A percentile compares a stretch with the other conserved stretches of the same genome.
These are phyloP conservation scores for Atherix ibis DNA, from an alignment of 2,888 invertebrate genomes.

Conservation along the genomic window DNA sequence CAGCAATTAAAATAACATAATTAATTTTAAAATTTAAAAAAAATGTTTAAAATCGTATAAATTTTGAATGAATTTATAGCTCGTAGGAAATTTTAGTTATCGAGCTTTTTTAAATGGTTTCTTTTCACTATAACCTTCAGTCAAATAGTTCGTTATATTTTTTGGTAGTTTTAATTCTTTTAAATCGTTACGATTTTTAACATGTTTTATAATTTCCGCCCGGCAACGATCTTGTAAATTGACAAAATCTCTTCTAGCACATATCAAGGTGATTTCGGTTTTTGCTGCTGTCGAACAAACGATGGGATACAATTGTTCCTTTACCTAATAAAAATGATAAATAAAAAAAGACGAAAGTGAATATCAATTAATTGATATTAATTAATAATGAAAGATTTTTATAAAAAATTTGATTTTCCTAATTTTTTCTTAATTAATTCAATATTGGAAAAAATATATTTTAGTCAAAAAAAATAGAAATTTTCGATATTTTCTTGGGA, in stretches of 20 bases:
- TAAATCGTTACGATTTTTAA: constrained; percentile 36
- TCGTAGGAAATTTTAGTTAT: too few relatives aligned
- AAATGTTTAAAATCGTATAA: too few relatives aligned
- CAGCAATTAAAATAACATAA: too few relatives aligned
- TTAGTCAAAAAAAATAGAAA: too few relatives aligned
- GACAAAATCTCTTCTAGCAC: constrained; percentile 43
- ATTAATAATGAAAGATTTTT: too few relatives aligned
- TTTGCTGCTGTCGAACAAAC: constrained; percentile 59
- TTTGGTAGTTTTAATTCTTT: constrained; percentile 41
- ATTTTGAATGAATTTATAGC: too few relatives aligned
- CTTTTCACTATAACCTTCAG: constrained; percentile 36
- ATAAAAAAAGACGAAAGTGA: too few relatives aligned
- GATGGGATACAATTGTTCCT: constrained; percentile 49
- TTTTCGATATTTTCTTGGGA: too few relatives aligned
- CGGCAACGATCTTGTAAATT: constrained; percentile 53
- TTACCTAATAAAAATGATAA: constrained; percentile 23
- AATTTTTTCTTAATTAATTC: background rate
- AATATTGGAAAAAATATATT: background rate
- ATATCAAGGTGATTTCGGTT: constrained; percentile 51
- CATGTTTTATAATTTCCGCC: constrained; percentile 41
- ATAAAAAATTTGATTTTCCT: background rate
- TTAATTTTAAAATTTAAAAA: too few relatives aligned
- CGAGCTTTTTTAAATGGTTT: constrained; percentile 27
- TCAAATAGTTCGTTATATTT: constrained; percentile 39
- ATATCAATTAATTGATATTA: too few relatives aligned